Percentiles rank a stretch among this genome's conserved stretches.
Evolutionary conservation across 1,140 invertebrate genomes (phyloP).

Genomic region (Microplitis mediator): DNA sequence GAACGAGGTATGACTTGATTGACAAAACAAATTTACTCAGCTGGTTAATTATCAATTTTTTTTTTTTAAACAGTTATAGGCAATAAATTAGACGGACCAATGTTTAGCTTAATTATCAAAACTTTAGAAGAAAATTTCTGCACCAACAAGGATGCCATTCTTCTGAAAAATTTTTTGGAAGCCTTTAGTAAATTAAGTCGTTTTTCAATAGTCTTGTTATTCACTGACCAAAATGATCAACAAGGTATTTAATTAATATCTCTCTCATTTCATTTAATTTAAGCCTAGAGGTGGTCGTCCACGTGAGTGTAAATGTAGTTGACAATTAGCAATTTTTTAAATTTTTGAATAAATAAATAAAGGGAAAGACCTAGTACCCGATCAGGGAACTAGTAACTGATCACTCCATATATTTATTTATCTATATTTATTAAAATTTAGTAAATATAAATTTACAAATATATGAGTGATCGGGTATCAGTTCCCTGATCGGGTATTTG

Average conservation of each 20-base stretch:
- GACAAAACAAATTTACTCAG: background rate
- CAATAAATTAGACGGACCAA: conserved; percentile 44
- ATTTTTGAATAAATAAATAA: too few relatives aligned
- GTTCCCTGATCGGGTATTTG: too few relatives aligned
- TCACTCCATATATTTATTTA: too few relatives aligned
- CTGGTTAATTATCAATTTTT: background rate
- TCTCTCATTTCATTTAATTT: background rate
- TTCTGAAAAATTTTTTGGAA: conserved; percentile 36
- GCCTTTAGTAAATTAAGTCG: conserved; percentile 36
- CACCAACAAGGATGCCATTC: conserved; percentile 25
- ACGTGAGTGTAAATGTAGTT: too few relatives aligned
- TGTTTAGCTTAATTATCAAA: conserved; percentile 44
- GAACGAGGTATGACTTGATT: conserved; percentile 33
- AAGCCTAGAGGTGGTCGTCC: too few relatives aligned
- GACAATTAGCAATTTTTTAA: too few relatives aligned
- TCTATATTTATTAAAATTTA: too few relatives aligned
- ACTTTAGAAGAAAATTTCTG: conserved; percentile 46
- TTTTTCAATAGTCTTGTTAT: conserved; percentile 44
- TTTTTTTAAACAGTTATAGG: conserved; percentile 40
- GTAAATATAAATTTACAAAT: too few relatives aligned
- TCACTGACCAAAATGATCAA: conserved; percentile 41
- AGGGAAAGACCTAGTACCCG: too few relatives aligned
- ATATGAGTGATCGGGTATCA: too few relatives aligned
- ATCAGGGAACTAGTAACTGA: too few relatives aligned
- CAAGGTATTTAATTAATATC: conserved; percentile 33